Evolutionary conservation across 2,113 vertebrate genomes (phyloP).

Genomic region (Ophthalmolycus amberensis): DNA sequence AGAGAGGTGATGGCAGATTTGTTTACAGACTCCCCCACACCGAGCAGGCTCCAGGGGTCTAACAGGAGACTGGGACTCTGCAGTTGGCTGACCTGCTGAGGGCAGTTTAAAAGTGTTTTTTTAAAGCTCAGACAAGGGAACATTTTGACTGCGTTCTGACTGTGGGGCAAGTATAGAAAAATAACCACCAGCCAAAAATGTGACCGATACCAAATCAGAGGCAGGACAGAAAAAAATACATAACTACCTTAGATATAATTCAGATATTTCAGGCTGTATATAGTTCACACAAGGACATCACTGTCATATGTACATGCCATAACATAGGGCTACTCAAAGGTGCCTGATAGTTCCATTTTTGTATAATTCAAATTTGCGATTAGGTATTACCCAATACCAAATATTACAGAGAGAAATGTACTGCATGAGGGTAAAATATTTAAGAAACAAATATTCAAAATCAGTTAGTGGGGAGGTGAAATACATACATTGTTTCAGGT

Average conservation of each 20-base stretch:
- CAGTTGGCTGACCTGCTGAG: slow-evolving; percentile 23
- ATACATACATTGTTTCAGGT: neutral
- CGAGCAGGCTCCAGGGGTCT: slow-evolving; percentile 75
- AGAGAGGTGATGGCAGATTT: slow-evolving; percentile 49
- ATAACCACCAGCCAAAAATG: neutral
- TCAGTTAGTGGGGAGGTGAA: neutral
- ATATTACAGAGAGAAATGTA: too few relatives aligned
- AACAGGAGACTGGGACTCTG: slow-evolving; percentile 68
- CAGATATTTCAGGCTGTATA: neutral
- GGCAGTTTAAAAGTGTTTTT: slow-evolving; percentile 14
- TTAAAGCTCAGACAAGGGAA: neutral
- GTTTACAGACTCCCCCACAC: slow-evolving; percentile 66
- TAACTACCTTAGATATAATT: neutral
- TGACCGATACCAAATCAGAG: neutral
- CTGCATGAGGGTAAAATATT: too few relatives aligned
- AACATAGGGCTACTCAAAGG: neutral
- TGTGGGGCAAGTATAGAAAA: slow-evolving; percentile 8
- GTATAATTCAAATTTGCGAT: neutral
- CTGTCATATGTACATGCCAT: neutral
- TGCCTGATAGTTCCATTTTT: neutral
- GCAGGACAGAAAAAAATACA: neutral
- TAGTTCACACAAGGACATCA: neutral
- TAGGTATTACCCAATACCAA: too few relatives aligned
- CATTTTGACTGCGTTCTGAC: neutral
- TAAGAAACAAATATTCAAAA: too few relatives aligned